Evolutionary conservation across 2,797 vertebrate species (phyloP).

Genomic region (Dipus sagitta): DNA sequence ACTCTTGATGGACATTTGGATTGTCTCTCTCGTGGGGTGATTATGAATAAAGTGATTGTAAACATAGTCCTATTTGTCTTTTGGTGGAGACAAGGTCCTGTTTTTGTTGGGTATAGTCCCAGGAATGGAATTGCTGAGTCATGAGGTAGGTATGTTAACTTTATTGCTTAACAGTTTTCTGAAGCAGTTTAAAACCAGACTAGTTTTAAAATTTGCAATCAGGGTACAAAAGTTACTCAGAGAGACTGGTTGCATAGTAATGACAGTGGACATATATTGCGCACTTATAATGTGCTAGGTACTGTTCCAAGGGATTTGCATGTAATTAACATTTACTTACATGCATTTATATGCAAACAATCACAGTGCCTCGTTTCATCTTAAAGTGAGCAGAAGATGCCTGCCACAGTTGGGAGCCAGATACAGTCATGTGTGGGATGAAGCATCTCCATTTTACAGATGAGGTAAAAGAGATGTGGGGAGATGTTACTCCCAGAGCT

Average conservation of each 20-base stretch:
- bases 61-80: not conserved
- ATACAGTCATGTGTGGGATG: conserved; percentile 41
- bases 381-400: conserved; percentile 38
- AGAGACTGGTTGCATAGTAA: conserved; percentile 59
- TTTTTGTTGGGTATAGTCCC: conserved; percentile 6
- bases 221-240: conserved; percentile 45
- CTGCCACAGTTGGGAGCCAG: not conserved
- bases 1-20: conserved; percentile 35
- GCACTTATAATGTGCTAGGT: conserved; percentile 59
- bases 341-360: conserved; percentile 38
- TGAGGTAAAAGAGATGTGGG: not conserved
- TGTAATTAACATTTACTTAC: conserved; percentile 59
- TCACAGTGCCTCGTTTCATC: conserved; percentile 54
- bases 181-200: conserved; percentile 15
- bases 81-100: not conserved
- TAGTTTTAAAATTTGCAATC: conserved; percentile 64
- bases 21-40: conserved; percentile 35
- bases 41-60: conserved; percentile 18
- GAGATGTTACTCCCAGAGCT: not conserved
- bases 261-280: conserved; percentile 30
- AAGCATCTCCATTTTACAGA: conserved; percentile 43
- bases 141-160: conserved; percentile 33
- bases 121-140: conserved; percentile 39
- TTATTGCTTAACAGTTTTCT: conserved; percentile 51
- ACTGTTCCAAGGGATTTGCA: conserved; percentile 55